Percentiles rank a stretch among this genome's conserved stretches.
These are phyloP conservation scores for Pituophis catenifer DNA, from an alignment of 2,113 vertebrate species.

Conservation along the genomic window DNA sequence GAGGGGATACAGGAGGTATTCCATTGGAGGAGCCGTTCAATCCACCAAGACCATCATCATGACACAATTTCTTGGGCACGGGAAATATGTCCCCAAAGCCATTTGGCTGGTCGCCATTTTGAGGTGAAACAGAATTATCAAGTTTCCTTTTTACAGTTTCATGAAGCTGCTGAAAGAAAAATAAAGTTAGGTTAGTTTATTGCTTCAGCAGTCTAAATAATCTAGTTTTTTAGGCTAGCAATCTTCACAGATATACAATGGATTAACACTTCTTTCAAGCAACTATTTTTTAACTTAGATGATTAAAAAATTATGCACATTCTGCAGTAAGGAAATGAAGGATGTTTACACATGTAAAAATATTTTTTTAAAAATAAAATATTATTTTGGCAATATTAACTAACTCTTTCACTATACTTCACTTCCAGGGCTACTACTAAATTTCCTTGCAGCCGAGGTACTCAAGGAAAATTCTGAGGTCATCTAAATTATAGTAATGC, in stretches of 20 bases:
- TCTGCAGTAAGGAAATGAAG: background rate
- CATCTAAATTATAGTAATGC: background rate
- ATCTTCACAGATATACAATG: background rate
- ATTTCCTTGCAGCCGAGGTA: background rate
- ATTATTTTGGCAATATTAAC: background rate
- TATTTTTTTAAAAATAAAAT: conserved; percentile 17
- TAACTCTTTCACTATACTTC: background rate
- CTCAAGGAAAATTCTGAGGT: background rate
- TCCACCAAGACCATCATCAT: conserved; percentile 74
- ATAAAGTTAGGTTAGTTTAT: conserved; percentile 14
- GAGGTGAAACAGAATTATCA: conserved; percentile 82
- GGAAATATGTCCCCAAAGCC: conserved; percentile 86
- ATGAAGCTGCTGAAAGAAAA: conserved; percentile 79
- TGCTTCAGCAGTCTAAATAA: background rate
- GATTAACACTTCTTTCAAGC: background rate
- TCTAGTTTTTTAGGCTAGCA: background rate
- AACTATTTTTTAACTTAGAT: background rate
- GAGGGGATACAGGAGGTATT: conserved; percentile 70
- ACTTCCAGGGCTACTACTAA: background rate
- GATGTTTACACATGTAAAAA: background rate
- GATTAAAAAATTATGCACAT: background rate
- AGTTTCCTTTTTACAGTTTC: conserved; percentile 93
- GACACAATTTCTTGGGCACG: conserved; percentile 83
- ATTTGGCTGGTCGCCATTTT: conserved; percentile 85
- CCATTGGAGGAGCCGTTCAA: conserved; percentile 79